Evolutionary conservation across 2,888 invertebrate genomes (phyloP).

Genomic region (Lepidocyrtoides sp.): DNA sequence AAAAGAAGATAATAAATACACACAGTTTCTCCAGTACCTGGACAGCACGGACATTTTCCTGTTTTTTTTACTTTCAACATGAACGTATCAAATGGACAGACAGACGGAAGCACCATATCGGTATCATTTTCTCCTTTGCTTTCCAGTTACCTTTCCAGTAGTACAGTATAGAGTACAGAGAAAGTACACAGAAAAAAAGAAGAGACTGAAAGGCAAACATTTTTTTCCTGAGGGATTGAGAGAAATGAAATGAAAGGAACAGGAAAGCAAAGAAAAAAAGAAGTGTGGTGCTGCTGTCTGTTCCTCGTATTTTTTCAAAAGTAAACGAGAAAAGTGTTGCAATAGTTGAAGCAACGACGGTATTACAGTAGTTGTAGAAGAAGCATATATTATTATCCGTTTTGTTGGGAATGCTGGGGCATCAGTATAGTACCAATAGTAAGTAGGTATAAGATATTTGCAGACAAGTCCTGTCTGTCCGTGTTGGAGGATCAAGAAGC

Average conservation of each 20-base stretch:
- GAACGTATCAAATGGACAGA: slow-evolving; percentile 44
- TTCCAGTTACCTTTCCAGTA: neutral
- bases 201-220: neutral
- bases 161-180: neutral
- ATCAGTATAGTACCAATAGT: neutral
- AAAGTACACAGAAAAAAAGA: neutral
- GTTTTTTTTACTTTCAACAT: neutral
- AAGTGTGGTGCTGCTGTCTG: neutral
- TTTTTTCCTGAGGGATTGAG: slow-evolving; percentile 59
- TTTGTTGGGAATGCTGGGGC: neutral
- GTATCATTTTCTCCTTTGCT: slow-evolving; percentile 27
- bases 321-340: neutral
- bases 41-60: neutral
- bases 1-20: neutral
- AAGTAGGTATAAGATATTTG: neutral
- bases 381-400: neutral
- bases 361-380: neutral
- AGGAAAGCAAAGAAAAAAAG: neutral
- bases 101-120: slow-evolving; percentile 61
- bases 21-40: neutral
- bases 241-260: slow-evolving; percentile 48
- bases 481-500: slow-evolving; percentile 51
- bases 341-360: neutral
- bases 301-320: neutral
- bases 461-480: slow-evolving; percentile 8